Evolutionary conservation across 2,888 invertebrate genomes (phyloP), one percentile per base, ranked within the genome.

Genomic region (Germaria angustata): DNA sequence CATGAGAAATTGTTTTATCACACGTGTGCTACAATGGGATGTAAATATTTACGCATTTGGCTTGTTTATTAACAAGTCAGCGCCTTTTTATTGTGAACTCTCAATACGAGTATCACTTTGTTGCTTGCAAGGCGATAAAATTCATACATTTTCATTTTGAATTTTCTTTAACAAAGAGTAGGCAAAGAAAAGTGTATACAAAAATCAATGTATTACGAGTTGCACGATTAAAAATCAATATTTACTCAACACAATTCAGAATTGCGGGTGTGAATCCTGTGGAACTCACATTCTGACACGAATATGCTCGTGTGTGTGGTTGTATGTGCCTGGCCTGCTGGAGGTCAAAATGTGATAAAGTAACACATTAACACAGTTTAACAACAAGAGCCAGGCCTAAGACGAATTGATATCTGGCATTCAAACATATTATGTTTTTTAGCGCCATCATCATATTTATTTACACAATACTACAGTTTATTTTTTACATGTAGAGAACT

Each of bases 301-400:
- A 17, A 53, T 11, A 15, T n/a, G 6, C n/a, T 20, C 2, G 13
- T 11, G 17, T 8, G 32, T 49, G 44, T 55, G 46, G 1, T 4
- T 32, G 8, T 4, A 44, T 41, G 24, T 28, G n/a, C n/a, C 4
- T 32, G 28, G 46, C 9, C 57, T 69, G 72, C 66, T 69, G 68
- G 72, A 73, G 72, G 80, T 69, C 68, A 55, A 53, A 36, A 57
- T 59, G 46, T 69, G 57, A 44, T 53, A 59, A 69, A 72, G 73
- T 57, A 53, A 77, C 49, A 81, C 59, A 73, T 81, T 84, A 81
- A 69, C 81, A 81, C 59, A 81, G 57, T 69, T 80, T 73, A 73
- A 32, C 13, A 66, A n/a, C 36, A 63, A 63, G 41, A 41, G 17
- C 8, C 34, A 61, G 53, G 39, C 17, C 51, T 34, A 32, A 24